Percentiles rank a stretch among this genome's conserved stretches.
Evolutionary conservation across 2,888 invertebrate species (phyloP).

Genomic region (Scaptomyza reducta): DNA sequence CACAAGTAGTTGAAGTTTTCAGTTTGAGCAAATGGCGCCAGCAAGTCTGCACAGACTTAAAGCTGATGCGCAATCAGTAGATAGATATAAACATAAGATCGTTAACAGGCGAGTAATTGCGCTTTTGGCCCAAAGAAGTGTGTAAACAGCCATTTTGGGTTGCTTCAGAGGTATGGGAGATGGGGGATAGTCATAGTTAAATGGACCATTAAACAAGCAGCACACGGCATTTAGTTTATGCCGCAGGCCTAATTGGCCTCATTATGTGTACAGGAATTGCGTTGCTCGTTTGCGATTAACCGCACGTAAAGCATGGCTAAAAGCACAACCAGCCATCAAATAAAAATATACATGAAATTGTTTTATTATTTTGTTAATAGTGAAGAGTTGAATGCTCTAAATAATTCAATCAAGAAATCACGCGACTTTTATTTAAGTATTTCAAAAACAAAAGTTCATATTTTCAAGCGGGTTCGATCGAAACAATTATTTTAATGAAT

Average conservation of each 20-base stretch:
- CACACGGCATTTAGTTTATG: slow-evolving; percentile 77
- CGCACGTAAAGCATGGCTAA: slow-evolving; percentile 68
- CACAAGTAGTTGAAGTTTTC: neutral
- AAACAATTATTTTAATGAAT: too few species aligned
- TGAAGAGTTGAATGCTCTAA: slow-evolving; percentile 21
- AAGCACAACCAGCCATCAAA: slow-evolving; percentile 15
- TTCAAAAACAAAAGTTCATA: too few species aligned
- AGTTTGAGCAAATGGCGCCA: neutral
- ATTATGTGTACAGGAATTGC: slow-evolving; percentile 64
- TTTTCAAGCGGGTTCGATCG: too few species aligned
- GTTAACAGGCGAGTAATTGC: slow-evolving; percentile 20
- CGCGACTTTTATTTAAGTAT: too few species aligned
- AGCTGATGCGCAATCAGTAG: slow-evolving; percentile 9
- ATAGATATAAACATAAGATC: slow-evolving; percentile 14
- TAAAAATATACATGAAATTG: slow-evolving; percentile 12
- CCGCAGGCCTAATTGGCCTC: slow-evolving; percentile 75
- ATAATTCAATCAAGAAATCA: too few species aligned
- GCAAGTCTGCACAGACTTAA: slow-evolving; percentile 16
- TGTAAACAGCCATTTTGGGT: slow-evolving; percentile 16
- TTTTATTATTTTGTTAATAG: neutral
- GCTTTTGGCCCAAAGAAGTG: slow-evolving; percentile 12
- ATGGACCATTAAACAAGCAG: slow-evolving; percentile 70
- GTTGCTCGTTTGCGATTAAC: slow-evolving; percentile 73
- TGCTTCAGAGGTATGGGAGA: neutral
- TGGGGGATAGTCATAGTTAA: slow-evolving; percentile 51